Conservation (phyloP, 1,140 invertebrate genomes). For the Drosophila obscura region DNA sequence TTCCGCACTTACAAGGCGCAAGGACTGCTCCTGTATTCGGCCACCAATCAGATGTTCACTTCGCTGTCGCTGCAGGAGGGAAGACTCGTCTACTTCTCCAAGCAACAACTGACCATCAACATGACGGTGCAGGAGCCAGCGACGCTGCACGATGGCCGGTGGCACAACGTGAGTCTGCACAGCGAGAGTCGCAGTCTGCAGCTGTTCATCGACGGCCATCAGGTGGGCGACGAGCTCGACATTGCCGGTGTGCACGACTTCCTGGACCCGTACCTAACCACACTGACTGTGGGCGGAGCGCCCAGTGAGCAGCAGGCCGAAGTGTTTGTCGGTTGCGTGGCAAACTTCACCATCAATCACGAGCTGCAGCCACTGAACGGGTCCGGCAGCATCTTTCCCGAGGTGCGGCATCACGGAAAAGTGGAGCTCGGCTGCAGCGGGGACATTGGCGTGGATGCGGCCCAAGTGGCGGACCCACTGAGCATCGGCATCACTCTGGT, state of each 20-base stretch:
- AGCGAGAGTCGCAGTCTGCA: conserved; percentile 88
- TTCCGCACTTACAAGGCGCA: conserved; percentile 91
- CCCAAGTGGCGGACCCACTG: conserved; percentile 92
- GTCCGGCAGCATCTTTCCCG: conserved; percentile 90
- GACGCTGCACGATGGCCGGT: conserved; percentile 90
- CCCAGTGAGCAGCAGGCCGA: conserved; percentile 85
- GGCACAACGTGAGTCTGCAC: conserved; percentile 92
- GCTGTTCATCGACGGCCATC: conserved; percentile 88
- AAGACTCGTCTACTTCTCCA: conserved; percentile 90
- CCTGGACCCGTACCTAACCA: conserved; percentile 93
- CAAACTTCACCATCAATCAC: conserved; percentile 94
- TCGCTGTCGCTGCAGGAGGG: conserved; percentile 90
- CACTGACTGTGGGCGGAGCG: conserved; percentile 90
- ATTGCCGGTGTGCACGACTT: conserved; percentile 94
- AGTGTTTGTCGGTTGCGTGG: conserved; percentile 93
- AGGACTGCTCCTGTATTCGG: conserved; percentile 92
- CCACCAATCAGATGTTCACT: conserved; percentile 94
- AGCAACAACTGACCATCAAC: conserved; percentile 90
- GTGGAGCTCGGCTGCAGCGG: conserved; percentile 88
- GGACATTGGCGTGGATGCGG: conserved; percentile 89
- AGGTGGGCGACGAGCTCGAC: conserved; percentile 93
- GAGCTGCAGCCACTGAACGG: conserved; percentile 95
- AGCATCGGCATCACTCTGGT: conserved; percentile 96
- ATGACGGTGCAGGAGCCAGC: conserved; percentile 88
- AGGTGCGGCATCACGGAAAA: conserved; percentile 88